These are phyloP conservation scores for Fulica atra DNA, from an alignment of 2,113 vertebrate genomes.

Conservation along the genomic window DNA sequence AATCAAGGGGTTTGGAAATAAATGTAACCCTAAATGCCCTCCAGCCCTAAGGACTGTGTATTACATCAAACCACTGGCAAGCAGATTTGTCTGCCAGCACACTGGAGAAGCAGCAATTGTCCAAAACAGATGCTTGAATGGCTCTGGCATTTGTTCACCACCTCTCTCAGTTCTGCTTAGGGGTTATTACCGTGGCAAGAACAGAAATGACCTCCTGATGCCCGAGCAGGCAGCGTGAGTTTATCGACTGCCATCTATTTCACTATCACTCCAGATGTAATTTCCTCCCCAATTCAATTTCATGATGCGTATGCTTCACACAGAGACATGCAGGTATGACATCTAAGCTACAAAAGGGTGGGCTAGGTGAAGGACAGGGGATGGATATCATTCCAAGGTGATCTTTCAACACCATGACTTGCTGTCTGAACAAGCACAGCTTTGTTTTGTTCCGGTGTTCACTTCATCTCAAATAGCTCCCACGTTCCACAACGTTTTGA, in stretches of 20 bases:
- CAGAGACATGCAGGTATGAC: not conserved
- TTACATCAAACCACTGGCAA: not conserved
- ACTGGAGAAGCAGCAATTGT: accelerated
- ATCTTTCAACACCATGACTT: not conserved
- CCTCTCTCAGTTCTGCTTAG: not conserved
- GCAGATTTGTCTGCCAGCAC: not conserved
- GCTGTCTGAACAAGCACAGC: not conserved
- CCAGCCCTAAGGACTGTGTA: accelerated
- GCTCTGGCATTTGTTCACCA: not conserved
- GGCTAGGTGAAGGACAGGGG: not conserved
- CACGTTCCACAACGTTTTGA: not conserved
- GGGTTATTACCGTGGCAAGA: not conserved
- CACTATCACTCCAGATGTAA: accelerated
- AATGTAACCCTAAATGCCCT: not conserved
- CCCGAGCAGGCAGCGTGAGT: not conserved
- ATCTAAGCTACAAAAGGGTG: not conserved
- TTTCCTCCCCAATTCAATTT: not conserved
- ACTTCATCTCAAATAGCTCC: not conserved
- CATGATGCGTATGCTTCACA: accelerated
- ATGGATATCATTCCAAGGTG: not conserved
- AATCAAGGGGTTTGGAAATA: not conserved
- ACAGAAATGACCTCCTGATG: not conserved
- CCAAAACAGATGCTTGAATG: not conserved
- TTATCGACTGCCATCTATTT: not conserved
- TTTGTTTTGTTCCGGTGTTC: not conserved